A percentile compares a stretch with the other conserved stretches of the same genome.
Evolutionary conservation across 1,140 invertebrate species (phyloP).

Genomic region (Bombus terrestris): DNA sequence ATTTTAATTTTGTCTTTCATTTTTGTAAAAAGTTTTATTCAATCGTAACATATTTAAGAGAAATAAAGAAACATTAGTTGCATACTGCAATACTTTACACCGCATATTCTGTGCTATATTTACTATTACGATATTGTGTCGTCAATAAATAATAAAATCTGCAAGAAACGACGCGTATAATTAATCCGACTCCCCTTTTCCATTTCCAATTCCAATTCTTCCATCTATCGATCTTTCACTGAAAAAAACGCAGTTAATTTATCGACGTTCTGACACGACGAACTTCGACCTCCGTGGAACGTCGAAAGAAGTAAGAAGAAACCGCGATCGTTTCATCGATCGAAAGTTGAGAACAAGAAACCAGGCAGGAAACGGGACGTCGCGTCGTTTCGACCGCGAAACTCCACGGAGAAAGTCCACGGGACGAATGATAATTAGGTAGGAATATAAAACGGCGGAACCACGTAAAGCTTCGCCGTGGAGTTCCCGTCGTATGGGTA

Average conservation of each 20-base stretch:
- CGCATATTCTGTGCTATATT: too few species aligned
- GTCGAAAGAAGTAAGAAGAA: not conserved
- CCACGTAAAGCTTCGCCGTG: conserved; percentile 31
- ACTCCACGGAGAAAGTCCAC: conserved; percentile 16
- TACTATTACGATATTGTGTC: rapidly evolving
- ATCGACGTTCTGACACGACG: not conserved
- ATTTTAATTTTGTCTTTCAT: too few species aligned
- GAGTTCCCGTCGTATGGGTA: not conserved
- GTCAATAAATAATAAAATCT: not conserved
- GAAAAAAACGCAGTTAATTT: conserved; percentile 8
- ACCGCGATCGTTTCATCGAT: conserved; percentile 20
- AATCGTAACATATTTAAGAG: too few species aligned
- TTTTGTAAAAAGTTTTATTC: too few species aligned
- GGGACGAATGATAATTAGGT: conserved; percentile 60
- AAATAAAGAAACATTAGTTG: too few species aligned
- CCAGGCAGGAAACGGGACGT: conserved; percentile 22
- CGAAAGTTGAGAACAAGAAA: not conserved
- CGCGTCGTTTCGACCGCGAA: conserved; percentile 26
- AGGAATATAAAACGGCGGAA: conserved; percentile 54
- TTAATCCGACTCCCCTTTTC: not conserved
- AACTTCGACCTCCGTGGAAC: not conserved
- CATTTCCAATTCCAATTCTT: not conserved
- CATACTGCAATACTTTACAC: not conserved
- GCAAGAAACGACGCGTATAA: not conserved
- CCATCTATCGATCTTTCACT: not conserved